Evolutionary conservation across 2,797 vertebrate genomes (phyloP).

Genomic region (Acipenser ruthenus): DNA sequence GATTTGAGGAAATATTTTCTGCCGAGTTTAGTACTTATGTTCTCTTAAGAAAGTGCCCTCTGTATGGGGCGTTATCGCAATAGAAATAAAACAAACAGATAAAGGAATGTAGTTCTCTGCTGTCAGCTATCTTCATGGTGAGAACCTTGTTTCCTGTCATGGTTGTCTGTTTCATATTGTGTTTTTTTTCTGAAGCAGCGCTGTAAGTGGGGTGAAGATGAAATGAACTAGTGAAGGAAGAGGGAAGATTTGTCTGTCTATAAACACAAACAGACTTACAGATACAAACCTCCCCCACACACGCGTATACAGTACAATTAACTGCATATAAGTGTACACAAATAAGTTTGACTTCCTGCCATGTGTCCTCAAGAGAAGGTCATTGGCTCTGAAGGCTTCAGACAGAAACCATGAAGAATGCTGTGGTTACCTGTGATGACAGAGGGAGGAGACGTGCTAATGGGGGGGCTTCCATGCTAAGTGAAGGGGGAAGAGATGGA

Average conservation of each 20-base stretch:
- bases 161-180: neutral
- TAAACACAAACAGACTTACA: neutral
- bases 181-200: too few relatives aligned
- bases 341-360: neutral
- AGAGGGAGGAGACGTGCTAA: neutral
- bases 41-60: too few relatives aligned
- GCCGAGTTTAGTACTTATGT: too few relatives aligned
- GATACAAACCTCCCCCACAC: neutral
- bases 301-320: neutral
- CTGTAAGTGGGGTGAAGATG: too few relatives aligned
- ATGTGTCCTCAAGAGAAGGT: constrained; percentile 4
- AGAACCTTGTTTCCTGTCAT: too few relatives aligned
- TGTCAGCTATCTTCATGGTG: too few relatives aligned
- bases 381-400: neutral
- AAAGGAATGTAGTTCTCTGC: too few relatives aligned
- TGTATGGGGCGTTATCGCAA: too few relatives aligned
- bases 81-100: too few relatives aligned
- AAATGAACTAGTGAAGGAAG: neutral
- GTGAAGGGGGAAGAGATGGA: constrained; percentile 20
- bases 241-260: constrained; percentile 1
- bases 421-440: constrained; percentile 3
- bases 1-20: too few relatives aligned
- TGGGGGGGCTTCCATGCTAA: too few relatives aligned
- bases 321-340: neutral
- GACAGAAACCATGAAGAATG: constrained; percentile 6